Evolutionary conservation across 2,888 invertebrate genomes (phyloP).

Genomic region (Drosophila koepferae): DNA sequence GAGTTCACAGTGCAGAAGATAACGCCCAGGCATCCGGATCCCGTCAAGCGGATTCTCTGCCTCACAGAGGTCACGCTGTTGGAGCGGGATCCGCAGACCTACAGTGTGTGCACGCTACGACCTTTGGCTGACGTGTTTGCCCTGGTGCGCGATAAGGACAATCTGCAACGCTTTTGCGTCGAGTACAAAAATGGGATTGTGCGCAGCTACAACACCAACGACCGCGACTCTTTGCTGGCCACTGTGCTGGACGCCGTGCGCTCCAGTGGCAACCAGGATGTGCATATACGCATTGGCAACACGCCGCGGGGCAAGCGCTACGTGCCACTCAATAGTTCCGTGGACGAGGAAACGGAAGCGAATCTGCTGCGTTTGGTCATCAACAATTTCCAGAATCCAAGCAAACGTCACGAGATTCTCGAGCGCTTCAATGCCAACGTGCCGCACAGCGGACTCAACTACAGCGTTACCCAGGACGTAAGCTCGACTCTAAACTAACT

Average conservation of each 20-base stretch:
- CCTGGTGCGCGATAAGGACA: conserved; percentile 93
- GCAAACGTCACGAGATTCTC: conserved; percentile 91
- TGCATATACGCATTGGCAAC: conserved; percentile 94
- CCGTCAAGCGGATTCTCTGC: conserved; percentile 95
- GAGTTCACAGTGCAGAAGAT: conserved; percentile 98
- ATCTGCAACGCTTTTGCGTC: conserved; percentile 96
- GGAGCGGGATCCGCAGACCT: conserved; percentile 98
- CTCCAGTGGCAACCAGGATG: conserved; percentile 98
- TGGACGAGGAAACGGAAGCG: conserved; percentile 98
- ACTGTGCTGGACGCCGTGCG: conserved; percentile 98
- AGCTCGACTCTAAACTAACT: conserved; percentile 81
- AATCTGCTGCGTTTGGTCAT: conserved; percentile 89
- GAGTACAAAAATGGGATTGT: conserved; percentile 97
- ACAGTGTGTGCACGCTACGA: conserved; percentile 95
- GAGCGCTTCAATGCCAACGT: conserved; percentile 98
- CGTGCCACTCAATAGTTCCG: conserved; percentile 94
- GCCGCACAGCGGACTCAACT: conserved; percentile 98
- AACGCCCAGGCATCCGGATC: conserved; percentile 92
- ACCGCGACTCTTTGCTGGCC: conserved; percentile 97
- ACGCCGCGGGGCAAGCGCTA: conserved; percentile 95
- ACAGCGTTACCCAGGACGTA: conserved; percentile 98
- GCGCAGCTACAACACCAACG: conserved; percentile 95
- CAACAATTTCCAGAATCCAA: conserved; percentile 86
- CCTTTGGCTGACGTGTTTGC: conserved; percentile 95
- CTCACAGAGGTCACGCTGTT: conserved; percentile 97